phyloP scores from a whole-genome alignment of 2,797 vertebrate species.

The Danio aesculapii region DNA sequence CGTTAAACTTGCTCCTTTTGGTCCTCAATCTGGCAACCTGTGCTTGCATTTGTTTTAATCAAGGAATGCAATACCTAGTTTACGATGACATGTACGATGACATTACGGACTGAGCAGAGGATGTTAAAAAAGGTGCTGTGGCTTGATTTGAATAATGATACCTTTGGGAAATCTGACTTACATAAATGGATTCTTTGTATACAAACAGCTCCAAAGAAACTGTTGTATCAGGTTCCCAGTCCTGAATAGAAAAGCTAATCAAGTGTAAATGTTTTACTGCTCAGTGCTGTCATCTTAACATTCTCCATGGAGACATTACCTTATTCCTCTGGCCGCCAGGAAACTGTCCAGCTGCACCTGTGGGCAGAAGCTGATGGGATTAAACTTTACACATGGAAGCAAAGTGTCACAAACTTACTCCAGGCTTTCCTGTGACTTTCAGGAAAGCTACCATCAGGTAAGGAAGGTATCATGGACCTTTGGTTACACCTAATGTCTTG shows the following conservation, averaged over 20 bases:
- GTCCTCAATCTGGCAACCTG: too few species aligned
- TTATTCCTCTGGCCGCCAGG: constrained; percentile 42
- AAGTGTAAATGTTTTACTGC: constrained; percentile 48
- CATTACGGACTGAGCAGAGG: too few species aligned
- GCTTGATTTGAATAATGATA: constrained; percentile 40
- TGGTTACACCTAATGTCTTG: constrained; percentile 6
- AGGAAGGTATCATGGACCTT: constrained; percentile 28
- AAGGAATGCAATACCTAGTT: too few species aligned
- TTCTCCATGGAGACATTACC: constrained; percentile 45
- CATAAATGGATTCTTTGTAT: constrained; percentile 38
- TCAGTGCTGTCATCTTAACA: constrained; percentile 33
- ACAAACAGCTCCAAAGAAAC: constrained; percentile 52
- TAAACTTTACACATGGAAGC: constrained; percentile 44
- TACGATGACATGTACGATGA: too few species aligned
- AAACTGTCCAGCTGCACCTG: constrained; percentile 45
- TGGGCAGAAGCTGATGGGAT: constrained; percentile 46
- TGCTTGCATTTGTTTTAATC: too few species aligned
- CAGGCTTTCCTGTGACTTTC: constrained; percentile 1
- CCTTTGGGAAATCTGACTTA: constrained; percentile 25
- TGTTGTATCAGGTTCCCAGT: constrained; percentile 30
- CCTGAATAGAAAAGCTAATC: constrained; percentile 48
- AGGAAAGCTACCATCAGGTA: constrained; percentile 11
- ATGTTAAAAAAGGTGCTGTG: neutral
- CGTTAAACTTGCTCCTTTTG: too few species aligned
- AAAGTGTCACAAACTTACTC: constrained; percentile 33